phyloP scores from a whole-genome alignment of 2,113 vertebrate genomes.

The Dromiciops gliroides region DNA sequence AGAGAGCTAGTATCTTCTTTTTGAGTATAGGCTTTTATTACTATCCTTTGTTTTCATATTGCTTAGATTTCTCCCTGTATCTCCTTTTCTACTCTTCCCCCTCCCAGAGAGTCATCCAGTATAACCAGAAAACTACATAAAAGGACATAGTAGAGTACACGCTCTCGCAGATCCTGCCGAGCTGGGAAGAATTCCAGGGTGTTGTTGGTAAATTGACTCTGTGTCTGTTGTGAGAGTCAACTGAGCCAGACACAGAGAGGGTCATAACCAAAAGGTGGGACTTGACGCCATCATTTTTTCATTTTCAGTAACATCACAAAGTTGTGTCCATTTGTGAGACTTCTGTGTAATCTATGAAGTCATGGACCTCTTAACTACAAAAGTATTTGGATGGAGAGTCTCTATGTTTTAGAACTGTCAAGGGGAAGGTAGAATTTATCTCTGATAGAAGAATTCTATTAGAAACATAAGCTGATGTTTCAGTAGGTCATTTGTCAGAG shows the following conservation, averaged over 20 bases:
- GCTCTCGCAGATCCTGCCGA: background rate
- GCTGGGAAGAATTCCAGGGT: background rate
- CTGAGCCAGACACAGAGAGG: background rate
- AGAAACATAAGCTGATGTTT: conserved; percentile 16
- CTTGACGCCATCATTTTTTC: conserved; percentile 18
- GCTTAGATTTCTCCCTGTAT: background rate
- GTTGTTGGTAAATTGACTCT: background rate
- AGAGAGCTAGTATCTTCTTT: background rate
- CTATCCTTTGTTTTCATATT: background rate
- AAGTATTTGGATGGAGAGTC: conserved; percentile 10
- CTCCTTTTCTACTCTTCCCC: background rate
- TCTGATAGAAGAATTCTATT: background rate
- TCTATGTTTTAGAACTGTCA: conserved; percentile 40
- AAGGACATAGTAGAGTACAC: background rate
- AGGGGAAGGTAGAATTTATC: conserved; percentile 19
- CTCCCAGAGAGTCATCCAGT: background rate
- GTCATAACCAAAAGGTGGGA: background rate
- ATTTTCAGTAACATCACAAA: background rate
- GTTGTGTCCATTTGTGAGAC: background rate
- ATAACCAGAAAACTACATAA: background rate
- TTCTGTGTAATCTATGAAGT: background rate
- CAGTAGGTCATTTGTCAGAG: background rate
- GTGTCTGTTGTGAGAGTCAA: background rate
- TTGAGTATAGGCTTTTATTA: background rate
- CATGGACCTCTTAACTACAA: background rate